Percentiles rank a stretch among this genome's conserved stretches.
Conservation (phyloP, 2,113 vertebrate genomes). For the Oostethus manadensis region DNA sequence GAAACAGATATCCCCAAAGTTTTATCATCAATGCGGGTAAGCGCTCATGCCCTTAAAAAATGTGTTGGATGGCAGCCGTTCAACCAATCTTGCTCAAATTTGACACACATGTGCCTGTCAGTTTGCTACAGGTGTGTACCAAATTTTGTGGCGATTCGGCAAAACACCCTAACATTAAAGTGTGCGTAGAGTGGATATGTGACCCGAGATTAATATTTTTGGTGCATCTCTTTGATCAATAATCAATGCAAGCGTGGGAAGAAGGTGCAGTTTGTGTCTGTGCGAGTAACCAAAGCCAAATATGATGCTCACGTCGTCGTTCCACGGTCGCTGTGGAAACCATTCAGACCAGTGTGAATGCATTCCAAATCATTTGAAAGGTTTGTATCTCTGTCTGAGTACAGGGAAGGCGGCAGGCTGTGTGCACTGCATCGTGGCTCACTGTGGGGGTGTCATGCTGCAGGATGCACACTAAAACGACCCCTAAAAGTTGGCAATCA, state of each 20-base stretch:
- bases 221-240: constrained; percentile 21
- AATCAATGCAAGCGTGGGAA: background rate
- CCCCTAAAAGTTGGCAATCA: background rate
- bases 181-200: too few species aligned
- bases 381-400: constrained; percentile 40
- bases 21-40: too few species aligned
- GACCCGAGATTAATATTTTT: constrained; percentile 11
- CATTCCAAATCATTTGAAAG: constrained; percentile 44
- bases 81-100: too few species aligned
- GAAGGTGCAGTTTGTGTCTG: background rate
- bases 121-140: too few species aligned
- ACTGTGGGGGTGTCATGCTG: constrained; percentile 64
- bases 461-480: constrained; percentile 29
- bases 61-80: too few species aligned
- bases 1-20: too few species aligned
- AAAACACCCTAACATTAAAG: too few species aligned
- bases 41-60: too few species aligned
- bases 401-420: constrained; percentile 24
- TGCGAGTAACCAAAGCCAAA: constrained; percentile 22
- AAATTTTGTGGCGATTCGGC: too few species aligned
- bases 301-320: constrained; percentile 13
- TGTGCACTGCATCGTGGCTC: constrained; percentile 53
- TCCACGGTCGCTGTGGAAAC: constrained; percentile 56
- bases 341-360: constrained; percentile 43
- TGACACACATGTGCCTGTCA: too few species aligned